Evolutionary conservation across 1,140 invertebrate genomes (phyloP).

Genomic region (Brevipalpus yothersi): DNA sequence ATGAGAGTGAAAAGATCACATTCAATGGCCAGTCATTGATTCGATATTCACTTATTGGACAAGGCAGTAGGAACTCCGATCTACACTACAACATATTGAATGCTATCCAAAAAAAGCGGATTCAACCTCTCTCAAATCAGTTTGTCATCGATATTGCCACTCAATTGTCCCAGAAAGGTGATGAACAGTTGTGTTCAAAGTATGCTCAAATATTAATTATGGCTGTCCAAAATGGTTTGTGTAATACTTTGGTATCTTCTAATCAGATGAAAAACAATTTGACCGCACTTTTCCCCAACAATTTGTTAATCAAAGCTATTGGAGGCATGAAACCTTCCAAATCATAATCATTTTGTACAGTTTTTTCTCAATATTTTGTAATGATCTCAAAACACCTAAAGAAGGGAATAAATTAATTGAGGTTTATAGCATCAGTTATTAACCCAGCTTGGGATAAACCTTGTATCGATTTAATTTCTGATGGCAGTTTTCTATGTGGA

Average conservation of each 20-base stretch:
- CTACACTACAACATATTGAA: background rate
- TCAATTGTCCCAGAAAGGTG: background rate
- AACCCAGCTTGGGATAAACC: too few relatives aligned
- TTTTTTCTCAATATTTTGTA: too few relatives aligned
- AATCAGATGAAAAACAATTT: background rate
- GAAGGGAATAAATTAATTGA: too few relatives aligned
- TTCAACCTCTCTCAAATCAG: background rate
- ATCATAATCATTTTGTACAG: background rate
- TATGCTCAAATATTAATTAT: slow-evolving; percentile 1
- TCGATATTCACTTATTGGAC: background rate
- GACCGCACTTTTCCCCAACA: background rate
- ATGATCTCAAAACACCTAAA: too few relatives aligned
- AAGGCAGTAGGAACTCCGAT: background rate
- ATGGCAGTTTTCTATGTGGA: too few relatives aligned
- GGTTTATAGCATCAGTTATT: too few relatives aligned
- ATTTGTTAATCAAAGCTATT: background rate
- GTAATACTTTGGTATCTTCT: background rate
- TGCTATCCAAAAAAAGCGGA: background rate
- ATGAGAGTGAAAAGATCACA: background rate
- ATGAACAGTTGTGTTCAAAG: background rate
- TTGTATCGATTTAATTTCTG: too few relatives aligned
- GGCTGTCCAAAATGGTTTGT: background rate
- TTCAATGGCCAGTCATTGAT: slow-evolving; percentile 3
- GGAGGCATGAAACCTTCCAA: background rate
- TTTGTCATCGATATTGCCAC: background rate